These are phyloP conservation scores for Drosophila lacertosa DNA, from an alignment of 1,140 invertebrate genomes.

Conservation along the genomic window DNA sequence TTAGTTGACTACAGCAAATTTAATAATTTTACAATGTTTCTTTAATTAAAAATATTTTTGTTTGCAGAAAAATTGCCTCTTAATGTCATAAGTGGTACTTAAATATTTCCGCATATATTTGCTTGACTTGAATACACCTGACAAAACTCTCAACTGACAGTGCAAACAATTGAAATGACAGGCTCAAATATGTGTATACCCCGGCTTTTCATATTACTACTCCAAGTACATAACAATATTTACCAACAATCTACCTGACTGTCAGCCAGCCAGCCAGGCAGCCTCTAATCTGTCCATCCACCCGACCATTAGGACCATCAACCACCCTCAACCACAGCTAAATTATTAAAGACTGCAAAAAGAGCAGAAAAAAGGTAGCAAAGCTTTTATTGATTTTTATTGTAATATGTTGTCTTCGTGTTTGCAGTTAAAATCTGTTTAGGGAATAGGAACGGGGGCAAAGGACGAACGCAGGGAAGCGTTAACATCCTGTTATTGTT, in stretches of 20 bases:
- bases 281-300: constrained; percentile 25
- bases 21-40: no score
- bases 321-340: constrained; percentile 20
- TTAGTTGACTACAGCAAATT: no score
- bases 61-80: no score
- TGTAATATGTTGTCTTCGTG: constrained; percentile 25
- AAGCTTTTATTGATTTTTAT: constrained; percentile 67
- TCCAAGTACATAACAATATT: constrained; percentile 13
- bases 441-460: constrained; percentile 5
- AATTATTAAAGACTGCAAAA: constrained; percentile 65
- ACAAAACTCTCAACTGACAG: constrained; percentile 6
- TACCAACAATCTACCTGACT: constrained; percentile 7
- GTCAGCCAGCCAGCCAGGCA: background rate
- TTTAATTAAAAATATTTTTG: no score
- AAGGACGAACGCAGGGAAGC: background rate
- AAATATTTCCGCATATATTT: background rate
- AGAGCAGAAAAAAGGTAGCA: constrained; percentile 20
- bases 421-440: constrained; percentile 48
- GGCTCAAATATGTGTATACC: background rate
- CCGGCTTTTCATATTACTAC: background rate
- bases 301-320: background rate
- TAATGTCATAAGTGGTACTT: background rate
- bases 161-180: constrained; percentile 5
- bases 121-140: background rate
- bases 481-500: constrained; percentile 5